Evolutionary conservation across 2,113 vertebrate species (phyloP).

Genomic region (Pluvialis apricaria): DNA sequence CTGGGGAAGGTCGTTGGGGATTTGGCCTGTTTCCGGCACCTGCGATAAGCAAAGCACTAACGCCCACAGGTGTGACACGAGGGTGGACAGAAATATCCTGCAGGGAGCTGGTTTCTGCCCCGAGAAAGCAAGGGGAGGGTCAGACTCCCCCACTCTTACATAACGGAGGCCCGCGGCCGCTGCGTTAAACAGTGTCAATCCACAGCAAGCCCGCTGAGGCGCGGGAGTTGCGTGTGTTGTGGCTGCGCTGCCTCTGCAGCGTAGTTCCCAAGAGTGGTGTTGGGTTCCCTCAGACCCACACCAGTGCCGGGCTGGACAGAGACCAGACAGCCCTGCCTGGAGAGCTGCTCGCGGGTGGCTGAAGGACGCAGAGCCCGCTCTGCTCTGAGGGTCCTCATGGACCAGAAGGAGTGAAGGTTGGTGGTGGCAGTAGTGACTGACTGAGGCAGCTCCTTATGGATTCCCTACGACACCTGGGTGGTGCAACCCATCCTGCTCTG

Average conservation of each 20-base stretch:
- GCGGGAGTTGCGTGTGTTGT: background rate
- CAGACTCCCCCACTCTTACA: background rate
- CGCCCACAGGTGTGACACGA: background rate
- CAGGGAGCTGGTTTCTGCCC: background rate
- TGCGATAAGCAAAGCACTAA: background rate
- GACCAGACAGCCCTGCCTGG: background rate
- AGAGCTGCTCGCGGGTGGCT: background rate
- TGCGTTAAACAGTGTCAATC: background rate
- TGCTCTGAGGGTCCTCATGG: background rate
- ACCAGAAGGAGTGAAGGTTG: background rate
- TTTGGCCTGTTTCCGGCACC: background rate
- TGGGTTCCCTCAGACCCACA: background rate
- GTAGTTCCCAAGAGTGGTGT: accelerated
- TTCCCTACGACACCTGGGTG: background rate
- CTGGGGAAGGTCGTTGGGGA: slow-evolving; percentile 19
- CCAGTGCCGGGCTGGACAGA: background rate
- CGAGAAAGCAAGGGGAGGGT: background rate
- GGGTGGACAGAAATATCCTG: background rate
- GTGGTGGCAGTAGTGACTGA: background rate
- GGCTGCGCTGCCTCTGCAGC: background rate
- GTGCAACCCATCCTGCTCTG: background rate
- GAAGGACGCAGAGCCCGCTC: background rate
- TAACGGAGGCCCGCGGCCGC: background rate
- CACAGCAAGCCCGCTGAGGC: no score
- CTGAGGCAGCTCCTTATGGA: background rate